Evolutionary conservation across 2,113 vertebrate genomes (phyloP), one percentile per base, ranked within the genome.

Genomic region (Jaculus jaculus): DNA sequence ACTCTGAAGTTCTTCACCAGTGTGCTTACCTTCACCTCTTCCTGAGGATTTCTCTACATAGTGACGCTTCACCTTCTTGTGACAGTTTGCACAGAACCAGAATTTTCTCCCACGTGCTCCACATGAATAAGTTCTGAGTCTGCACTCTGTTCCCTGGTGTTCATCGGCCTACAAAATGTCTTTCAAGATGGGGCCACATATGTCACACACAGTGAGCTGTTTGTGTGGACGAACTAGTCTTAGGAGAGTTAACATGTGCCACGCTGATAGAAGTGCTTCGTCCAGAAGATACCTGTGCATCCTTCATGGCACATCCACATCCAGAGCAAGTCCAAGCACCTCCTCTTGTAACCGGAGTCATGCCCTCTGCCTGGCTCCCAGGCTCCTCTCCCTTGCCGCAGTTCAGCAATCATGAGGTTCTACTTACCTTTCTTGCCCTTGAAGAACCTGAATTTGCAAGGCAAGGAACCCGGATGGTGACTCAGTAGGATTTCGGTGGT

Each of bases 101-200:
- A 94, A 79, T 0, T 90, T 82, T 71, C 79, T 93, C 51, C 92
- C 83, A 85, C 90, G 95, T 1, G 83, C 69, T 28, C 63, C 71
- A 83, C 96, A 87, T 0, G 74, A 71, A 13, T 90, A 51, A 42
- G 78, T 47, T 65, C 80, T 78, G 72, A 81, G 92, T 71, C 30
- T 34, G 11, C 42, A 54, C 17, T 18, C 3, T 77, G 61, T 16
- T 84, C 73, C 72, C 28, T 90, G 86, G 58, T 92, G 71, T 79
- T 91, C 60, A 3, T 69, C 74, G 39, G 66, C 21, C 12, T 34
- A 28, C 12, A 92, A 95, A 88, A 51, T 68, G 37, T 63, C 63
- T 85, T 93, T 92, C 65, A 94, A 83, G 82, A 94, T 5, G 21
- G 95, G 78, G 39, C 39, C 51, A 92, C 95, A 94, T 39, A 66